Percentiles rank a stretch among this genome's conserved stretches.
phyloP scores from a whole-genome alignment of 2,888 invertebrate species.

The Cataglyphis livida region DNA sequence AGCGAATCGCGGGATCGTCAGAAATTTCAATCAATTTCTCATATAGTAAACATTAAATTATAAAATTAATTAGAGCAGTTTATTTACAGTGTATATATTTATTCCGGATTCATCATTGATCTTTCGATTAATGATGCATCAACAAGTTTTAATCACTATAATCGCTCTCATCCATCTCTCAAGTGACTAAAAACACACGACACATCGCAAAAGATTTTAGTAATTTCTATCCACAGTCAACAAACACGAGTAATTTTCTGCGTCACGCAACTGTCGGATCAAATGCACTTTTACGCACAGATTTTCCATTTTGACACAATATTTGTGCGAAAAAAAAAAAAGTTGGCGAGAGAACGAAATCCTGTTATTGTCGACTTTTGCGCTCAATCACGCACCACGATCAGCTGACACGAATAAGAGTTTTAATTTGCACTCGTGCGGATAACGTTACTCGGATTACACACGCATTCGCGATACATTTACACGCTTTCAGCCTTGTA shows the following conservation, averaged over 20 bases:
- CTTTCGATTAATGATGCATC: not conserved
- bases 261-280: not conserved
- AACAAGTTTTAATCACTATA: not conserved
- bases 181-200: not conserved
- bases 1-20: not conserved
- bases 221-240: constrained; percentile 11
- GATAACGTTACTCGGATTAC: constrained; percentile 13
- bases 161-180: not conserved
- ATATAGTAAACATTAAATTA: not conserved
- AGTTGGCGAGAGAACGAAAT: not conserved
- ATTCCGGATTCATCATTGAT: not conserved
- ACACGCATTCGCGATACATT: not conserved
- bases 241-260: not conserved
- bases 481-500: not conserved
- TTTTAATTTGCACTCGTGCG: constrained; percentile 17
- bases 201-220: constrained; percentile 23
- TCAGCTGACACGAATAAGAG: not conserved
- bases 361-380: not conserved
- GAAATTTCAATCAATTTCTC: constrained; percentile 13
- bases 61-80: constrained; percentile 22
- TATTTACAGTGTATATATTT: constrained; percentile 8
- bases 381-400: not conserved
- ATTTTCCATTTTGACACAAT: constrained; percentile 31
- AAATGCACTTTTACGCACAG: constrained; percentile 1
- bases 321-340: not conserved